Conservation (phyloP, 1,140 invertebrate genomes). For the Berghia stephanieae region DNA sequence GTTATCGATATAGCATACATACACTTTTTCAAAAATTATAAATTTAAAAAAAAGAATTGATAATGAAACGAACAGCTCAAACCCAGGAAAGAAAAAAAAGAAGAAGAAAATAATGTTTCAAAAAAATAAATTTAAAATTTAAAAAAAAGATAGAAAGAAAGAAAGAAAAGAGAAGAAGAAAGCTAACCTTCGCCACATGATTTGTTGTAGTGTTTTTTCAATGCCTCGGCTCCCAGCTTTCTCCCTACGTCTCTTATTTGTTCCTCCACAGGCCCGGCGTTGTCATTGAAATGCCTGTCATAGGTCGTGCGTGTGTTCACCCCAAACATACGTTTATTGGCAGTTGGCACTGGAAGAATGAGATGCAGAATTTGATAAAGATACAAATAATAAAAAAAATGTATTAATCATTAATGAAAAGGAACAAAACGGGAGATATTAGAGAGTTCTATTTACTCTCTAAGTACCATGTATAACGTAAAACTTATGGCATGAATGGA, state of each 20-base stretch:
- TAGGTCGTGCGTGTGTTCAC: constrained; percentile 57
- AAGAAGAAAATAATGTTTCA: neutral
- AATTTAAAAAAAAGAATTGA: neutral
- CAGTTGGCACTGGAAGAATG: constrained; percentile 51
- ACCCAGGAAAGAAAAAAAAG: neutral
- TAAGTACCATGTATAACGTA: neutral
- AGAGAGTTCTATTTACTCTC: no score
- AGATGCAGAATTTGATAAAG: neutral
- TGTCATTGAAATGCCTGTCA: constrained; percentile 57
- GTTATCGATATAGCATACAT: no score
- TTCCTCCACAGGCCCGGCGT: constrained; percentile 40
- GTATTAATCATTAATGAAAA: neutral
- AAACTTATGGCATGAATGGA: neutral
- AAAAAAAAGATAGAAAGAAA: neutral
- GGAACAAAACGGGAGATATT: no score
- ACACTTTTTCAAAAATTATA: no score
- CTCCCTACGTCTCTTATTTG: constrained; percentile 50
- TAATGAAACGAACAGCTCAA: constrained; percentile 23
- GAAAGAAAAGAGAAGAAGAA: no score
- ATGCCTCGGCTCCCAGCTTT: constrained; percentile 47
- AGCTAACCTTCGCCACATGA: constrained; percentile 16
- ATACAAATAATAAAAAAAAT: neutral
- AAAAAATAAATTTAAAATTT: neutral
- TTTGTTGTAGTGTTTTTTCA: constrained; percentile 40
- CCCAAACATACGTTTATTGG: constrained; percentile 44